Percentiles rank a stretch among this genome's conserved stretches.
Conservation (phyloP, 2,113 vertebrate species). For the Mohoua ochrocephala region DNA sequence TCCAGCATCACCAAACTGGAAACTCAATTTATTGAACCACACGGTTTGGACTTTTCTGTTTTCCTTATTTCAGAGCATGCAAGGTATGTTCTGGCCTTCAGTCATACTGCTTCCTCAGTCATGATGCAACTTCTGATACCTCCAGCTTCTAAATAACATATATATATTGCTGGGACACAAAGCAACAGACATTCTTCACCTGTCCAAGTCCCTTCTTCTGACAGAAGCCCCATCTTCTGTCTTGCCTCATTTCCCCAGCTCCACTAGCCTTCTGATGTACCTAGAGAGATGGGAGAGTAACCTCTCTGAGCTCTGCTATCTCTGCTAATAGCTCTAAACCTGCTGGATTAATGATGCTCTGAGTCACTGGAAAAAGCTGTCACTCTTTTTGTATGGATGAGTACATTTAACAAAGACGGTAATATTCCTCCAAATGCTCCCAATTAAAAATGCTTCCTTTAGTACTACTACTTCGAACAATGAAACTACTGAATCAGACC, state of each 20-base stretch:
- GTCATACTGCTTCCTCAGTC: not conserved
- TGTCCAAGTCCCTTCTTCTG: not conserved
- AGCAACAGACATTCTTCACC: not conserved
- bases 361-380: not conserved
- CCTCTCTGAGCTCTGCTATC: not conserved
- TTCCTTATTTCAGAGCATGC: not conserved
- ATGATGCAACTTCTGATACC: not conserved
- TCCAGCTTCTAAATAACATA: not conserved
- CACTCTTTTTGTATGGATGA: not conserved
- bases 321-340: not conserved
- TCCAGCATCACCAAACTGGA: not conserved
- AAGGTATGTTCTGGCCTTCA: not conserved
- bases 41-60: not conserved
- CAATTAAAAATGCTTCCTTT: constrained; percentile 4
- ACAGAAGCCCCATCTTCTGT: not conserved
- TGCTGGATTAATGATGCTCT: not conserved
- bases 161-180: not conserved
- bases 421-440: not conserved
- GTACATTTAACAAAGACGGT: not conserved
- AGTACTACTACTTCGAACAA: not conserved
- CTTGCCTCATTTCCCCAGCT: not conserved
- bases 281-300: not conserved
- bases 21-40: not conserved
- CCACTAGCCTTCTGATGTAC: not conserved
- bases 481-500: constrained; percentile 4